Base-by-base conservation (phyloP, 1,140 invertebrate species). In the Helicorthomorpha holstii region DNA sequence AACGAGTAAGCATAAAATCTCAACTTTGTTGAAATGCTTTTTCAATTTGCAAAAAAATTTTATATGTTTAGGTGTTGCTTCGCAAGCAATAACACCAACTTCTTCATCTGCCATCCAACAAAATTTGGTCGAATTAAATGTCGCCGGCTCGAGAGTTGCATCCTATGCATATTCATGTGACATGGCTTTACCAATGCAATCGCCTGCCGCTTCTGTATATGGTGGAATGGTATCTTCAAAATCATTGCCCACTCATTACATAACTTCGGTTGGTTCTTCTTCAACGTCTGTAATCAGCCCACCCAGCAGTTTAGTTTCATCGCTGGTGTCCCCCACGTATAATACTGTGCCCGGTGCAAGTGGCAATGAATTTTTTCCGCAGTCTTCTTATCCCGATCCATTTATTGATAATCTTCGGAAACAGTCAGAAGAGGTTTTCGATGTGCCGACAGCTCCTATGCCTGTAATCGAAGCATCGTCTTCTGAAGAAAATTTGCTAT, bases 371-470 rank as follows among this genome's bases (percentile, higher is more conserved):
- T 42, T 44, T 46, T 45, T 47, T 44, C 25, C 34, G 34, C 49
- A 51, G 52, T 51, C 67, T 58, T 69, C 67, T 49, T 77, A 75
- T 67, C 74, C 75, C 12, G 76, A 77, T 71, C 75, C 75, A 1
- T 78, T 47, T 48, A 23, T 3, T 3, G 43, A 44, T 29, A 10
- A 4, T 25, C 12, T 7, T 7, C 12, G 23, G n/a, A 45, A 7
- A 34, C 7, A 34, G 7, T 7, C 7, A 16, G 29, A 16, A n/a
- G 26, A 43, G 22, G 24, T 50, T 3, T 50, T 50, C 27, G 41
- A 50, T 10, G 29, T 50, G 77, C 55, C 68, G 72, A 63, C 55
- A n/a, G 53, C 52, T 23, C 26, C 47, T 12, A 24, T 27, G 53
- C 29, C 41, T 22, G 2, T n/a, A 25, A 14, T 34, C 21, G 64